Evolutionary conservation across 2,888 invertebrate species (phyloP).

Genomic region (Archips xylosteana): DNA sequence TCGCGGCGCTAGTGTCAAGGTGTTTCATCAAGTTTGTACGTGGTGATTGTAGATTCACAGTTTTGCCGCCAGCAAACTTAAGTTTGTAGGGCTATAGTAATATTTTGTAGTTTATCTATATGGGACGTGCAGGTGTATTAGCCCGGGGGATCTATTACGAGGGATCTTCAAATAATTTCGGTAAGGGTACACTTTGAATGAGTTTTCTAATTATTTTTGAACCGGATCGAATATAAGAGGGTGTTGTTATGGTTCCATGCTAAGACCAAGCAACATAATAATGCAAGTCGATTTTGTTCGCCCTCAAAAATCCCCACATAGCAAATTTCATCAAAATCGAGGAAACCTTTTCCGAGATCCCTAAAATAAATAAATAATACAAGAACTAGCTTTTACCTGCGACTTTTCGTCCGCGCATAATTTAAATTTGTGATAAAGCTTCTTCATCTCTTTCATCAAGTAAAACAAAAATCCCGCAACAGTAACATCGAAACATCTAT

Average conservation of each 20-base stretch:
- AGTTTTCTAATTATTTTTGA: slow-evolving; percentile 10
- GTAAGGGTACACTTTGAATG: slow-evolving; percentile 16
- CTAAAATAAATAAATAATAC: too few relatives aligned
- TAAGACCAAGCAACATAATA: too few relatives aligned
- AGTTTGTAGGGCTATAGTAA: slow-evolving; percentile 6
- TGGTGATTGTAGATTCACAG: background rate
- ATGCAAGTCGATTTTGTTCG: too few relatives aligned
- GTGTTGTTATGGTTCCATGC: background rate
- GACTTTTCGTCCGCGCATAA: too few relatives aligned
- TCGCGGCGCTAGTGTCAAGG: slow-evolving; percentile 1
- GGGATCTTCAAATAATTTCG: slow-evolving; percentile 13
- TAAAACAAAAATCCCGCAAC: too few relatives aligned
- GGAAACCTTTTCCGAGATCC: too few relatives aligned
- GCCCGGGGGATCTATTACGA: slow-evolving; percentile 13
- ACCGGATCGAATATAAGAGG: background rate
- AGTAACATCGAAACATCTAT: too few relatives aligned
- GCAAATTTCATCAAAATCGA: too few relatives aligned
- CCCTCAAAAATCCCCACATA: too few relatives aligned
- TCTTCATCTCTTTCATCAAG: too few relatives aligned
- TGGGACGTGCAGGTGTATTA: slow-evolving; percentile 18
- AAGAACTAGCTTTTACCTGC: too few relatives aligned
- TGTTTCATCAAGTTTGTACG: background rate
- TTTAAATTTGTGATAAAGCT: too few relatives aligned
- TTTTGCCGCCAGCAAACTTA: background rate
- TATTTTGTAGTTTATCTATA: slow-evolving; percentile 30